These are phyloP conservation scores for Drosophila murphyi DNA, from an alignment of 1,140 invertebrate genomes.

Conservation along the genomic window DNA sequence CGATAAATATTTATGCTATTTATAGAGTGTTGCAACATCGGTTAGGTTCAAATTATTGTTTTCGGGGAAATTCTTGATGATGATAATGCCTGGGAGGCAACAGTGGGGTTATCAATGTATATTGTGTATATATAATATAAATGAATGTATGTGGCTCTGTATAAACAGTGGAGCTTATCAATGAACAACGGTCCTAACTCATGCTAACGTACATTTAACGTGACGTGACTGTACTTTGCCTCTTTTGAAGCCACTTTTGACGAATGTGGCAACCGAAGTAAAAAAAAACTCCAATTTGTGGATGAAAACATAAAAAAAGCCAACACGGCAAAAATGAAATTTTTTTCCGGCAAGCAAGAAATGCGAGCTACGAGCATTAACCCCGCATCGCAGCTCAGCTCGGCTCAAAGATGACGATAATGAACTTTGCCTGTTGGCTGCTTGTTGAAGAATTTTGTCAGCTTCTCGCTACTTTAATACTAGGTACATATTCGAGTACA, in stretches of 20 bases:
- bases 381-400: slow-evolving; percentile 20
- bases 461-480: neutral
- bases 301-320: slow-evolving; percentile 15
- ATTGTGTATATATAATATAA: slow-evolving; percentile 19
- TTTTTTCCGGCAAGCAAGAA: slow-evolving; percentile 18
- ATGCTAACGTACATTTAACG: slow-evolving; percentile 32
- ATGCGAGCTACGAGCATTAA: slow-evolving; percentile 39
- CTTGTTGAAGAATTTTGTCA: slow-evolving; percentile 17
- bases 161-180: slow-evolving; percentile 32
- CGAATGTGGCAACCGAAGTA: slow-evolving; percentile 8
- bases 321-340: slow-evolving; percentile 15
- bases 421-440: slow-evolving; percentile 20
- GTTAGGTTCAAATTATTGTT: slow-evolving; percentile 8
- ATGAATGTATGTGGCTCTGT: slow-evolving; percentile 13
- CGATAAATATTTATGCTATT: neutral
- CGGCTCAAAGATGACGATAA: slow-evolving; percentile 25
- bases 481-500: neutral
- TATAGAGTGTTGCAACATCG: neutral
- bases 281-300: slow-evolving; percentile 3
- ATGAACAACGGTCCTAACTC: slow-evolving; percentile 29
- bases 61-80: slow-evolving; percentile 25
- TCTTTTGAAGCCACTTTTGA: neutral
- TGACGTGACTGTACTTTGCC: slow-evolving; percentile 38
- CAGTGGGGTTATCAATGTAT: slow-evolving; percentile 40
- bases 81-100: slow-evolving; percentile 28